phyloP scores from a whole-genome alignment of 2,797 vertebrate genomes.

The Arnoldichthys spilopterus region DNA sequence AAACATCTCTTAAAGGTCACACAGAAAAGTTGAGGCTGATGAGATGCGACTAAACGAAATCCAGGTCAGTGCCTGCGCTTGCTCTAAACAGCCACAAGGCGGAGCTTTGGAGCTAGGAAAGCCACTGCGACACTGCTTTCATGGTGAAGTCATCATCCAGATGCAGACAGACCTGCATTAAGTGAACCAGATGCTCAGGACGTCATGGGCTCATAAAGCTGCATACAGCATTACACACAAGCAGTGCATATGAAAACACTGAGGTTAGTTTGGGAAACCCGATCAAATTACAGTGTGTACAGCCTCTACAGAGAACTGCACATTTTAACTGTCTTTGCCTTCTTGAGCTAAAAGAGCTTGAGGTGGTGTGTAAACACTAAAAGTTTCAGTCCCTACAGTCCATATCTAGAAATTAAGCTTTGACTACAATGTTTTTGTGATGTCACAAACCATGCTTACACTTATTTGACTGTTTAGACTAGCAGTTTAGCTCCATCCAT shows the following conservation, averaged over 20 bases:
- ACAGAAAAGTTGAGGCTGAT: neutral
- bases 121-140: slow-evolving; percentile 28
- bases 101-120: slow-evolving; percentile 34
- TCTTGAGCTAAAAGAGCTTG: too few species aligned
- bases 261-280: too few species aligned
- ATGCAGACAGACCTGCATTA: slow-evolving; percentile 4
- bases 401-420: too few species aligned
- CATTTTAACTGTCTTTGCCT: too few species aligned
- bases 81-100: slow-evolving; percentile 33
- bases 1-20: neutral
- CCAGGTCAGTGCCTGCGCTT: neutral
- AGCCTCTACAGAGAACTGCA: too few species aligned
- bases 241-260: neutral
- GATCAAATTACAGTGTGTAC: too few species aligned
- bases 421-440: too few species aligned
- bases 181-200: neutral
- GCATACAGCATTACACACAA: neutral
- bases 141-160: slow-evolving; percentile 42
- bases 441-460: too few species aligned
- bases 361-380: too few species aligned
- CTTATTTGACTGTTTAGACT: too few species aligned
- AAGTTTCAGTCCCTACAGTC: too few species aligned
- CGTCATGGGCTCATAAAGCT: slow-evolving; percentile 8
- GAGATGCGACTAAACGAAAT: neutral
- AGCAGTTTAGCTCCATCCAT: too few species aligned